Percentiles rank a stretch among this genome's conserved stretches.
Evolutionary conservation across 2,888 invertebrate species (phyloP).

Genomic region (Chironomus tentans): DNA sequence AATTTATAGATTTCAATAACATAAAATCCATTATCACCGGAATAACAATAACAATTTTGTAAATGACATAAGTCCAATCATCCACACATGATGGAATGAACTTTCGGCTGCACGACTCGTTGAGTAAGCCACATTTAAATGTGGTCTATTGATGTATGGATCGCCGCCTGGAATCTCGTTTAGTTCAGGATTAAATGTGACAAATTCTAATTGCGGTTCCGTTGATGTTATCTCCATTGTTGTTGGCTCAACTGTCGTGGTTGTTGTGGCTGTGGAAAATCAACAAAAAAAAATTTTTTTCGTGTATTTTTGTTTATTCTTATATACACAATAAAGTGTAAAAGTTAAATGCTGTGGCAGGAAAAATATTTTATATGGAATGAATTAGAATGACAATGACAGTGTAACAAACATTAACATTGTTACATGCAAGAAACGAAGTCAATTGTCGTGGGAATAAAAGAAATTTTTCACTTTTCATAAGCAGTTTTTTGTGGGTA

Average conservation of each 20-base stretch:
- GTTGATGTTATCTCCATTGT: constrained; percentile 1
- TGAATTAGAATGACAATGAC: not conserved
- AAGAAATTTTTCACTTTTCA: no score
- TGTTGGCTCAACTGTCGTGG: not conserved
- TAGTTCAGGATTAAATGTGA: constrained; percentile 18
- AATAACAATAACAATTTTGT: constrained; percentile 10
- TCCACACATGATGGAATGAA: not conserved
- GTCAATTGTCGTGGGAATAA: no score
- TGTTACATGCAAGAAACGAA: no score
- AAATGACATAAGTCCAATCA: constrained; percentile 12
- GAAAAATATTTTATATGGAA: not conserved
- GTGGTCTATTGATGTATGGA: constrained; percentile 18
- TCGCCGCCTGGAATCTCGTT: constrained; percentile 20
- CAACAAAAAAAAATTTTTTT: no score
- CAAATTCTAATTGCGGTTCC: constrained; percentile 19
- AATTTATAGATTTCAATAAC: not conserved
- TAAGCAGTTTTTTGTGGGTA: no score
- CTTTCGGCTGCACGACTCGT: constrained; percentile 17
- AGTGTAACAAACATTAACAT: no score
- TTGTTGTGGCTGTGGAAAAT: not conserved
- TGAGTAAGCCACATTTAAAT: constrained; percentile 27
- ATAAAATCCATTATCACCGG: constrained; percentile 17
- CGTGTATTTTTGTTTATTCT: no score
- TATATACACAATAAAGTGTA: not conserved
- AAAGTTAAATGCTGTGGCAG: not conserved